Evolutionary conservation across 2,888 invertebrate species (phyloP), one percentile per base, ranked within the genome.

Genomic region (Drepana falcataria): DNA sequence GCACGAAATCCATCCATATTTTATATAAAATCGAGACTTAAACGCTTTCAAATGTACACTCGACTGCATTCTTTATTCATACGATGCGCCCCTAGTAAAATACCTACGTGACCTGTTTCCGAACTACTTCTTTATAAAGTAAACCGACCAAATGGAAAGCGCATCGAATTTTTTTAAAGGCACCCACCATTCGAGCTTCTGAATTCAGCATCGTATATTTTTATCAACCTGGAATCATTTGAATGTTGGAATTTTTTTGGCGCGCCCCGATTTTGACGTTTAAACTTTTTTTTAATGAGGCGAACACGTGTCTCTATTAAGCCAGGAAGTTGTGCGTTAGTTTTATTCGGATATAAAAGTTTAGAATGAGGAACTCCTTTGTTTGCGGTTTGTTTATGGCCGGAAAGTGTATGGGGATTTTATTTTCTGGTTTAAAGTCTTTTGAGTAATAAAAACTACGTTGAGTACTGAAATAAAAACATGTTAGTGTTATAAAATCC

Each of bases 51-150:
- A 59, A 67, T 66, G 68, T 61, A 71, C 65, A 68, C 65, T 66
- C 56, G 56, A 62, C 54, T 53, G 55, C 58, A 58, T 68, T 72
- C 68, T 60, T 65, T 67, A 71, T 73, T 66, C 73, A 73, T 68
- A 65, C 64, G 61, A 62, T 57, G 63, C 64, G 58, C 59, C 58
- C 62, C 66, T 64, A 68, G 72, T 69, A 71, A 75, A 78, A 71
- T 63, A 66, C 59, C 64, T 74, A 81, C 81, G 81, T 81, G 82
- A 71, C 63, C 57, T 57, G 75, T 61, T 53, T 76, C 55, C 60
- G 52, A 69, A 77, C 58, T 40, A 51, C 21, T 33, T 40, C 41
- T 40, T 40, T 34, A 33, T 7, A n/a, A 35, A 41, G 51, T 40
- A 33, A 51, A 41, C 51, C 51, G 51, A 51, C 51, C 51, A 51